Conservation (phyloP, 2,888 invertebrate species). For the Melieria omissa region DNA sequence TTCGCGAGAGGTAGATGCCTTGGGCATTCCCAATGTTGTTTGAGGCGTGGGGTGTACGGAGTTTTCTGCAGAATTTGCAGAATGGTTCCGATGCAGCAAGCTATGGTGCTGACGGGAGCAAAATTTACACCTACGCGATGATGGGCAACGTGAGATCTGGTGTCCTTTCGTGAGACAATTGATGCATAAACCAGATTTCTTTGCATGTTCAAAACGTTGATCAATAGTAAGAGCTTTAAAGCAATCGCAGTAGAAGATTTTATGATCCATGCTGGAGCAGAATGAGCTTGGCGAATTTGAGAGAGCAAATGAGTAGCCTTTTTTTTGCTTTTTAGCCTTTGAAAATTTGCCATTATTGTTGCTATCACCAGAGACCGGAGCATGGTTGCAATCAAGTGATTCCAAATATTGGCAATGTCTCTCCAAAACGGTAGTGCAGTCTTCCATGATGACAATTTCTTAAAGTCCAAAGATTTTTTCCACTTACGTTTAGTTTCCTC, state of each 20-base stretch:
- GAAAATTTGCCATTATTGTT: not conserved
- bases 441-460: conserved; percentile 2
- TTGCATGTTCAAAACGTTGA: conserved; percentile 19
- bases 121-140: conserved; percentile 10
- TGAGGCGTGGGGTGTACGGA: not conserved
- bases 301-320: conserved; percentile 9
- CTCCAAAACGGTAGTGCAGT: conserved; percentile 10
- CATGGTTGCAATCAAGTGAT: not conserved
- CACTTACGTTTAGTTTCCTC: conserved; percentile 1
- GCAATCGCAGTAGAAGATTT: not conserved
- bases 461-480: conserved; percentile 3
- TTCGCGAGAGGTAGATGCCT: no score
- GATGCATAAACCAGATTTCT: conserved; percentile 3
- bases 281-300: conserved; percentile 2
- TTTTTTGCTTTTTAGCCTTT: conserved; percentile 12
- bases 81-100: not conserved
- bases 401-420: conserved; percentile 19
- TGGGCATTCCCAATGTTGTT: no score
- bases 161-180: conserved; percentile 18
- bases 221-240: not conserved
- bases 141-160: conserved; percentile 9
- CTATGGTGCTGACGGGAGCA: conserved; percentile 16
- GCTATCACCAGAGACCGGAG: no score
- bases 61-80: not conserved
- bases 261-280: conserved; percentile 16